Percentiles rank a stretch among this genome's conserved stretches.
Conservation (phyloP, 1,140 invertebrate species). For the Megalopta genalis region DNA sequence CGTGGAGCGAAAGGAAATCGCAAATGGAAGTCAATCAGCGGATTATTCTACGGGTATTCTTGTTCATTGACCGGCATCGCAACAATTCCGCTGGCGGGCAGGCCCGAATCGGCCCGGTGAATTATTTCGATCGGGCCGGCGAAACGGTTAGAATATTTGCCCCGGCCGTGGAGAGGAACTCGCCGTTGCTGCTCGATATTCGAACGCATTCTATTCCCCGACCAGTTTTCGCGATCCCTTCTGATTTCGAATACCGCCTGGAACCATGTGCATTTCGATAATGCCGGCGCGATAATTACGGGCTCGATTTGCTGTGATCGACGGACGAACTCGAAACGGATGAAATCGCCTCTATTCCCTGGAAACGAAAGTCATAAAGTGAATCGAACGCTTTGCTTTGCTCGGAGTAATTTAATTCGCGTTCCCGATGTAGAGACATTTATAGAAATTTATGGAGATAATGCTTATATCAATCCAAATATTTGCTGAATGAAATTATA, state of each 20-base stretch:
- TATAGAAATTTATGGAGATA: too few species aligned
- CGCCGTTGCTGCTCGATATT: conserved; percentile 9
- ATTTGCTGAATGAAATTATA: too few species aligned
- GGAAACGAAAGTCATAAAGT: too few species aligned
- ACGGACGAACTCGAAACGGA: too few species aligned
- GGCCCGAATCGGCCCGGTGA: neutral
- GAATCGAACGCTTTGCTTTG: too few species aligned
- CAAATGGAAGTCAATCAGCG: conserved; percentile 4
- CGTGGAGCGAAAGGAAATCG: neutral
- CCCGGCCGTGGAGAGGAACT: neutral
- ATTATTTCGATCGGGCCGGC: conserved; percentile 35
- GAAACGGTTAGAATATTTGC: conserved; percentile 35
- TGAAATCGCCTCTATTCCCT: too few species aligned
- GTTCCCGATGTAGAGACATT: too few species aligned
- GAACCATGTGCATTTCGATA: conserved; percentile 18
- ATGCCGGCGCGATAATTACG: neutral
- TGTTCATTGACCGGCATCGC: conserved; percentile 14
- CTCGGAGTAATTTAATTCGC: too few species aligned
- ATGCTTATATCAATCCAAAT: too few species aligned
- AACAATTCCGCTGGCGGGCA: conserved; percentile 17
- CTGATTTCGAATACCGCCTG: neutral
- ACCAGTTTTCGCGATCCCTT: conserved; percentile 10
- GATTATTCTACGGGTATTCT: conserved; percentile 14
- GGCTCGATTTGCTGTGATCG: neutral
- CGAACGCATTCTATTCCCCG: neutral